phyloP scores from a whole-genome alignment of 2,797 vertebrate genomes.

The Cyclura pinguis region DNA sequence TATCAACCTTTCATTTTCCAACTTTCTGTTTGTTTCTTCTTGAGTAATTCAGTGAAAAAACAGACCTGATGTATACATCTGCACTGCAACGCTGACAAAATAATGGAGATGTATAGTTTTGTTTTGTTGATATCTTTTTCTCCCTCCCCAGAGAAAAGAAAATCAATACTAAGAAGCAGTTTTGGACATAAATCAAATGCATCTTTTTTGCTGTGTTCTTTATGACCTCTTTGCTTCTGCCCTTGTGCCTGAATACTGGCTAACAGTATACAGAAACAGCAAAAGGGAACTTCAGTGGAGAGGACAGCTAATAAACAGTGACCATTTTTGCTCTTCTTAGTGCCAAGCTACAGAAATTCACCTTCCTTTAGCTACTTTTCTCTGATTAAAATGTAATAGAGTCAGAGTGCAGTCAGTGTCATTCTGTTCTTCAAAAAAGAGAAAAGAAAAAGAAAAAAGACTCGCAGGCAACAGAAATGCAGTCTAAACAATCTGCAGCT shows the following conservation, averaged over 20 bases:
- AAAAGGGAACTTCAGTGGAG: conserved; percentile 57
- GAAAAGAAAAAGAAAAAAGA: not conserved
- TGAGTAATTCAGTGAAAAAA: conserved; percentile 56
- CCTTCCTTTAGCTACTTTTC: conserved; percentile 53
- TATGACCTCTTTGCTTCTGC: conserved; percentile 75
- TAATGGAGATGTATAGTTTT: conserved; percentile 80
- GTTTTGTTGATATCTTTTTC: conserved; percentile 63
- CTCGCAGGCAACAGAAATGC: conserved; percentile 27
- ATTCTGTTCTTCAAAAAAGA: conserved; percentile 59
- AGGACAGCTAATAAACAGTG: conserved; percentile 58
- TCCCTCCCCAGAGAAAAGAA: conserved; percentile 60
- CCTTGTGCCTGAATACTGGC: conserved; percentile 68
- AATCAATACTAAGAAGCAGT: conserved; percentile 79
- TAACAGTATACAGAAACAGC: conserved; percentile 72
- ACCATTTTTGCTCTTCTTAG: conserved; percentile 49
- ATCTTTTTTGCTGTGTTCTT: conserved; percentile 77
- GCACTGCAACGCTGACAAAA: conserved; percentile 73
- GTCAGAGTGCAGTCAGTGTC: conserved; percentile 34
- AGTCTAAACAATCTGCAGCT: not conserved
- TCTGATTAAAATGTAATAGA: conserved; percentile 60
- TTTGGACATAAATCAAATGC: conserved; percentile 79
- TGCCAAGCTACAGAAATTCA: not conserved
- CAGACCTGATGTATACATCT: conserved; percentile 70
- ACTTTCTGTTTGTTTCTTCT: conserved; percentile 39
- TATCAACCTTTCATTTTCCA: conserved; percentile 23